A percentile compares a stretch with the other conserved stretches of the same genome.
Evolutionary conservation across 2,888 invertebrate species (phyloP).

Genomic region (Deroplatys truncata): DNA sequence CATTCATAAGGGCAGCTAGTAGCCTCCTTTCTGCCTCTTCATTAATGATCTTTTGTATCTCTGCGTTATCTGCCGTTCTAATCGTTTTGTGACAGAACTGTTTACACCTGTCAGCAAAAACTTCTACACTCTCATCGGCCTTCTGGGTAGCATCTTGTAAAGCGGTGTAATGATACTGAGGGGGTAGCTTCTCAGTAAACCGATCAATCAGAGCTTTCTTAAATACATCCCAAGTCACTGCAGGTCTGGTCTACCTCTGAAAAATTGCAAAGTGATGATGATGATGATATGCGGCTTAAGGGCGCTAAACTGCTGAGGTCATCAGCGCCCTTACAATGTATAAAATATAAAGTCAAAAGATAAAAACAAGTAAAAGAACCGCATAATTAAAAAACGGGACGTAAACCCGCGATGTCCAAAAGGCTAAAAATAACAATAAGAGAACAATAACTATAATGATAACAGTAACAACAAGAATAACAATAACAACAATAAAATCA

Average conservation of each 20-base stretch:
- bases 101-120: neutral
- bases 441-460: too few relatives aligned
- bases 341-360: too few relatives aligned
- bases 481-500: too few relatives aligned
- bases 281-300: too few relatives aligned
- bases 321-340: too few relatives aligned
- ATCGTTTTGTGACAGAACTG: neutral
- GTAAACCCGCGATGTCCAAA: too few relatives aligned
- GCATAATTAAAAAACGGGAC: too few relatives aligned
- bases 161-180: neutral
- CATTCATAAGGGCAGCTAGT: neutral
- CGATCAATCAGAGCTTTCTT: neutral
- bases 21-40: neutral
- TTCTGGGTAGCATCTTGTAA: neutral
- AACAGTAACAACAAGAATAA: too few relatives aligned
- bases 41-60: neutral
- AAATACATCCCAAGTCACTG: neutral
- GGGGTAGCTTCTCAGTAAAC: neutral
- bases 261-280: too few relatives aligned
- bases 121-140: neutral
- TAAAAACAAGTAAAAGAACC: too few relatives aligned
- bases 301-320: too few relatives aligned
- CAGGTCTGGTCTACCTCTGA: neutral
- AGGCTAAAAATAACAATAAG: too few relatives aligned
- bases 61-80: neutral